These are phyloP conservation scores for Tenualosa thibaudeaui DNA, from an alignment of 2,797 vertebrate genomes.

Conservation along the genomic window DNA sequence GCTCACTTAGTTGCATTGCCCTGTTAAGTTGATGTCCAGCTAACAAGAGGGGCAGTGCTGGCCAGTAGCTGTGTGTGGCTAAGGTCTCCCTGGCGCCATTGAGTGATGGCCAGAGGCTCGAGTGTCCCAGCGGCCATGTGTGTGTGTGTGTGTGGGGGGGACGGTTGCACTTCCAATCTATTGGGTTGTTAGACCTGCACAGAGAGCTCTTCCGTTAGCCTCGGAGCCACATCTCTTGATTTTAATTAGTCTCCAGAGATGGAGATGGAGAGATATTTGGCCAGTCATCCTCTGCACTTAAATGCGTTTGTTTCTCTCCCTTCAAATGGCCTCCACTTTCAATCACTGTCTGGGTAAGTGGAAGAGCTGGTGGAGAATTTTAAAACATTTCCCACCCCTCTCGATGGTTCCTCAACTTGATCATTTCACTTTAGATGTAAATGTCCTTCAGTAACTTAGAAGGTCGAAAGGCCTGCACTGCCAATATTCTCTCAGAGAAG, in stretches of 20 bases:
- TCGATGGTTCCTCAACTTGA: neutral
- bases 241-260: slow-evolving; percentile 69
- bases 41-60: neutral
- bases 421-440: neutral
- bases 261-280: slow-evolving; percentile 51
- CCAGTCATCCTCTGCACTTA: neutral
- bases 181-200: slow-evolving; percentile 50
- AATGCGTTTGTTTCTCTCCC: neutral
- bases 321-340: slow-evolving; percentile 1
- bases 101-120: slow-evolving; percentile 30
- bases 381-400: neutral
- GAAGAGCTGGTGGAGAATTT: neutral
- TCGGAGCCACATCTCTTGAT: slow-evolving; percentile 51
- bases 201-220: slow-evolving; percentile 45
- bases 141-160: neutral
- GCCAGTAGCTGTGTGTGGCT: slow-evolving; percentile 21
- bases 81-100: neutral
- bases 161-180: slow-evolving; percentile 53
- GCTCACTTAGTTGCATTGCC: neutral
- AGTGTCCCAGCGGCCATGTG: slow-evolving; percentile 39
- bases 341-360: neutral
- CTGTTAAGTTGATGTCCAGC: neutral
- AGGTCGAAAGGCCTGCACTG: neutral
- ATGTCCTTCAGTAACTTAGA: neutral
- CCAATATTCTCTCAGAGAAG: slow-evolving; percentile 5